phyloP scores from a whole-genome alignment of 2,113 vertebrate species.

The Siniperca chuatsi region DNA sequence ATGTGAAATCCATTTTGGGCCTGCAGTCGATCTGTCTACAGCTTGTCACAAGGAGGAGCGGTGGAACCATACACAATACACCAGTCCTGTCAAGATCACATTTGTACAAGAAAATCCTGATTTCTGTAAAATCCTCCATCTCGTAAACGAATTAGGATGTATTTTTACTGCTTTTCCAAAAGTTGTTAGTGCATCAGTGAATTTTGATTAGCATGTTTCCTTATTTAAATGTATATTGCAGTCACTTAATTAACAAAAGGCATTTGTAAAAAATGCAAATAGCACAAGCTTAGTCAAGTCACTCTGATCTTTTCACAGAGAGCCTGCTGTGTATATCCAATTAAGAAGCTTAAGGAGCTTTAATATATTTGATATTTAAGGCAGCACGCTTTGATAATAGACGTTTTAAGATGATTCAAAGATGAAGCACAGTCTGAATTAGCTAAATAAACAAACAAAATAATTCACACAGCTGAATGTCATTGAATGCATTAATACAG shows the following conservation, averaged over 20 bases:
- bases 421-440: neutral
- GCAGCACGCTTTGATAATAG: neutral
- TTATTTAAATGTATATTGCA: neutral
- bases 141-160: neutral
- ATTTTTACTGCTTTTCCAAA: neutral
- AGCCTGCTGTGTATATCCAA: neutral
- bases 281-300: neutral
- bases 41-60: conserved; percentile 24
- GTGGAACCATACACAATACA: neutral
- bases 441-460: conserved; percentile 17
- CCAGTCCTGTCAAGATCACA: too few species aligned
- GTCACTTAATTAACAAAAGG: neutral
- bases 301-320: conserved; percentile 16
- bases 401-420: conserved; percentile 27
- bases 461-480: neutral
- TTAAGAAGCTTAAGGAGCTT: conserved; percentile 33
- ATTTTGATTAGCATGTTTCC: neutral
- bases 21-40: conserved; percentile 13
- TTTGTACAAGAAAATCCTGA: neutral
- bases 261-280: neutral
- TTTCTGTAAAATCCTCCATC: neutral
- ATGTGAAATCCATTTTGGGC: conserved; percentile 40
- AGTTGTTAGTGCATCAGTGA: neutral
- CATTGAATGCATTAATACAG: neutral
- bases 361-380: conserved; percentile 33